A percentile compares a stretch with the other conserved stretches of the same genome.
Evolutionary conservation across 2,888 invertebrate species (phyloP).

Genomic region (Yponomeuta plumbellus): DNA sequence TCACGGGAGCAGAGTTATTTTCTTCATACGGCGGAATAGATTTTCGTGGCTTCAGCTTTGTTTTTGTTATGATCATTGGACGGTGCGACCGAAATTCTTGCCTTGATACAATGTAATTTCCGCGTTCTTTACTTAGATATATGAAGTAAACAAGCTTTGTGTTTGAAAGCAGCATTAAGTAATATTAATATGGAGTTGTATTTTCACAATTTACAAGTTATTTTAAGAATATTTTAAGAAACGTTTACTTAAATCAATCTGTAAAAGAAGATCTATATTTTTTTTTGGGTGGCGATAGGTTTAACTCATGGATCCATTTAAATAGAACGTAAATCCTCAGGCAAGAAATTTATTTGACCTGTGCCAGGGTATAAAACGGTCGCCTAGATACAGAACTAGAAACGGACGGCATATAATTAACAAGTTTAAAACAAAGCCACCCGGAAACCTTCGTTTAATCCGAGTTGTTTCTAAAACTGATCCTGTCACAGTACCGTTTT

Average conservation of each 20-base stretch:
- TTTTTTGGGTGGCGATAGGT: too few relatives aligned
- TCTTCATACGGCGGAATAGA: conserved; percentile 25
- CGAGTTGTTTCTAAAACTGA: conserved; percentile 59
- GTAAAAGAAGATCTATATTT: too few relatives aligned
- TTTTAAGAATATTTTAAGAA: too few relatives aligned
- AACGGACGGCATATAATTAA: conserved; percentile 11
- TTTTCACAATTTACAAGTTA: too few relatives aligned
- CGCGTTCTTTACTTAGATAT: too few relatives aligned
- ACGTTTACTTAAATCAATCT: too few relatives aligned
- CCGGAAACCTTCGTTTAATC: conserved; percentile 61
- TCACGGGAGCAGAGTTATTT: conserved; percentile 64
- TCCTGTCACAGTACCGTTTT: conserved; percentile 55
- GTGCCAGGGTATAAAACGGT: background rate
- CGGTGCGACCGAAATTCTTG: background rate
- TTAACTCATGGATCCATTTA: too few relatives aligned
- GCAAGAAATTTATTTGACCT: too few relatives aligned
- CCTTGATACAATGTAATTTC: background rate
- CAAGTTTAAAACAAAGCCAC: conserved; percentile 44
- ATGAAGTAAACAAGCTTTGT: too few relatives aligned
- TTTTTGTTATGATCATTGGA: conserved; percentile 4
- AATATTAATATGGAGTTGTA: too few relatives aligned
- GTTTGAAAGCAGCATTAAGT: too few relatives aligned
- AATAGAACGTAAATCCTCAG: too few relatives aligned
- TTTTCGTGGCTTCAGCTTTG: conserved; percentile 14
- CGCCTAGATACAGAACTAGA: background rate